These are phyloP conservation scores for Cichlasoma orientale DNA, from an alignment of 2,797 vertebrate species.

Conservation along the genomic window DNA sequence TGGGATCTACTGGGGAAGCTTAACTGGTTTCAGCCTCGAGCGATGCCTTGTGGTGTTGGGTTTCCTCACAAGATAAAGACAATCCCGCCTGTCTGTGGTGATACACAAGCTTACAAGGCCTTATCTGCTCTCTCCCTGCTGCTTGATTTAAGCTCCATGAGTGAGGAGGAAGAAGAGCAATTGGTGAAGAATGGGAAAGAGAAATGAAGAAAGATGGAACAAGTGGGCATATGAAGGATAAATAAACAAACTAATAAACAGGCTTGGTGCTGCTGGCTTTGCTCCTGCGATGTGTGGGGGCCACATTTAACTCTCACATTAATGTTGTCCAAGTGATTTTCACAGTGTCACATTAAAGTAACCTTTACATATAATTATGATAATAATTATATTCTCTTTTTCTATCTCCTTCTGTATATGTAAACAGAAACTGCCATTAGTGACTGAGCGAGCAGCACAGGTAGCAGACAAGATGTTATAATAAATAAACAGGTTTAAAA, in stretches of 20 bases:
- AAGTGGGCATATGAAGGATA: background rate
- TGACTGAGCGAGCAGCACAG: background rate
- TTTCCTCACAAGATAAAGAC: background rate
- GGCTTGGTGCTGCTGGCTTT: background rate
- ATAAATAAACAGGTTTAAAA: background rate
- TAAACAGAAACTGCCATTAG: background rate
- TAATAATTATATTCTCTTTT: background rate
- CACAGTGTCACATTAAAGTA: background rate
- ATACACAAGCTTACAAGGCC: constrained; percentile 16
- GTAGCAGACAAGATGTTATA: background rate
- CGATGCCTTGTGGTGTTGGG: background rate
- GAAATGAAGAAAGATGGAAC: background rate
- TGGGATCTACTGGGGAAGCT: constrained; percentile 28
- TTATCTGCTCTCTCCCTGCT: constrained; percentile 24
- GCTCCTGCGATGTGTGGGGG: background rate
- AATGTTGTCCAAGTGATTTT: constrained; percentile 9
- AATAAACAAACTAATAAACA: background rate
- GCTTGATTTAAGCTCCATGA: background rate
- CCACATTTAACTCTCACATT: constrained; percentile 14
- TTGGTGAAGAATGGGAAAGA: background rate
- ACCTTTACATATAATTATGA: background rate
- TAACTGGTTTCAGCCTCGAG: background rate
- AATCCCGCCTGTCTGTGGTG: constrained; percentile 12
- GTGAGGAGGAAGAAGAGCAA: background rate
- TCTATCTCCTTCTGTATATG: background rate